Percentiles rank a stretch among this genome's conserved stretches.
Conservation (phyloP, 2,888 invertebrate genomes). For the Drosophila monieri region DNA sequence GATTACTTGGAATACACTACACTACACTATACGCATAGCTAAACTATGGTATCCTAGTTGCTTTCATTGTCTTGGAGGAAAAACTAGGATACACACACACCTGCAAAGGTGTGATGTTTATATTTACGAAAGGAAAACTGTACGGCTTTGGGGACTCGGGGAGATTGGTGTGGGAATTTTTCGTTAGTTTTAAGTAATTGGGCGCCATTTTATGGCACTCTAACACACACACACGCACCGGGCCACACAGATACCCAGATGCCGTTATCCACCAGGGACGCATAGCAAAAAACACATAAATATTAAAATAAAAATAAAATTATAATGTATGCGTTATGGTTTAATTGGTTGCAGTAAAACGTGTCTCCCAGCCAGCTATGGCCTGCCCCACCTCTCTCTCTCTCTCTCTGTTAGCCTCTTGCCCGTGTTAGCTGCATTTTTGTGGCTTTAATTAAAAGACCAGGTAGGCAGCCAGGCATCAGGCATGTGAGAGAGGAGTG, state of each 20-base stretch:
- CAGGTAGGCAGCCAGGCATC: constrained; percentile 5
- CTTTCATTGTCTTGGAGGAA: constrained; percentile 51
- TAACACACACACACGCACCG: constrained; percentile 15
- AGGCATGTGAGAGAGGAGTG: neutral
- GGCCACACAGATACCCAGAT: constrained; percentile 4
- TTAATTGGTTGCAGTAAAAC: constrained; percentile 70
- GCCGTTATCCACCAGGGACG: constrained; percentile 41
- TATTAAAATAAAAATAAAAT: constrained; percentile 74
- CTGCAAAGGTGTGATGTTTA: constrained; percentile 70
- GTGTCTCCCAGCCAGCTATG: constrained; percentile 19
- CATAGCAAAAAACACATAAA: constrained; percentile 66
- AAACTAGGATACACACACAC: constrained; percentile 11
- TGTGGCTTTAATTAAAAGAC: constrained; percentile 68
- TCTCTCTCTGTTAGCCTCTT: neutral
- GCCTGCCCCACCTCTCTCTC: neutral
- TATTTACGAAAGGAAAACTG: constrained; percentile 72
- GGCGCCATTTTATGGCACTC: constrained; percentile 66
- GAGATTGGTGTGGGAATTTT: constrained; percentile 60
- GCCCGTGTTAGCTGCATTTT: constrained; percentile 36
- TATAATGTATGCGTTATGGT: constrained; percentile 67
- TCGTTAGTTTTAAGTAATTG: constrained; percentile 76
- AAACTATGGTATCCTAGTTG: constrained; percentile 14
- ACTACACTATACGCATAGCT: constrained; percentile 38
- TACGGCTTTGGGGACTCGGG: constrained; percentile 40
- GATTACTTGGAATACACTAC: constrained; percentile 79